Base-by-base conservation (phyloP, 2,888 invertebrate species). In the Drosophila birchii region DNA sequence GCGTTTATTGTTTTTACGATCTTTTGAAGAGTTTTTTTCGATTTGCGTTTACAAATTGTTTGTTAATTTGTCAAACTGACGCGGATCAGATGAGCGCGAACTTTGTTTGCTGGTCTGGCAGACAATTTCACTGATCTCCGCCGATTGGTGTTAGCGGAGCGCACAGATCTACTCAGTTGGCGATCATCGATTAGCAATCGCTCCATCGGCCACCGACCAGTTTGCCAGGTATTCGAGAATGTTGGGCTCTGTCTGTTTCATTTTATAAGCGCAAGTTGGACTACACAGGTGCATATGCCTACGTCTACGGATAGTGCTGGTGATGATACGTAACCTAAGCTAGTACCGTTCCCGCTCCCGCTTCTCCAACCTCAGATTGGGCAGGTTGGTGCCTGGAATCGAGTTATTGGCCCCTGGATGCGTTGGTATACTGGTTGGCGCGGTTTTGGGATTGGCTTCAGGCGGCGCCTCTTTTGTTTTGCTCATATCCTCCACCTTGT, bases 401-500 rank as follows among this genome's bases (percentile, higher is more conserved):
- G 20, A 20, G 26, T 43, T 44, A 23, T 61, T 51, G n/a, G n/a
- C 36, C n/a, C 43, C 51, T 5, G 36, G 61, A 23, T 32, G 12
- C 1, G 56, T 14, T 23, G 39, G 55, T 54, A 55, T 14, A 20
- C 79, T 63, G 12, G 18, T 12, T n/a, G 26, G 34, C 14, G 77
- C 77, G 20, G 76, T 49, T 41, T 11, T 61, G 29, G 54, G 14
- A 18, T 57, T 20, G 6, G 23, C 53, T 4, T 56, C 12, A n/a
- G 57, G 29, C 18, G 47, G 12, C 6, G 44, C 18, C 36, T 71
- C 62, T 18, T 60, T 39, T 8, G 55, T 5, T 12, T 3, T 18
- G 23, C 18, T 20, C 14, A 78, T 68, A 72, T 73, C 82, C 34
- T 81, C 68, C 14, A 91, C 90, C 57, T 87, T 90, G 53, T 90